A percentile compares a stretch with the other conserved stretches of the same genome.
Evolutionary conservation across 2,888 invertebrate genomes (phyloP).

Genomic region (Melanostoma scalare): DNA sequence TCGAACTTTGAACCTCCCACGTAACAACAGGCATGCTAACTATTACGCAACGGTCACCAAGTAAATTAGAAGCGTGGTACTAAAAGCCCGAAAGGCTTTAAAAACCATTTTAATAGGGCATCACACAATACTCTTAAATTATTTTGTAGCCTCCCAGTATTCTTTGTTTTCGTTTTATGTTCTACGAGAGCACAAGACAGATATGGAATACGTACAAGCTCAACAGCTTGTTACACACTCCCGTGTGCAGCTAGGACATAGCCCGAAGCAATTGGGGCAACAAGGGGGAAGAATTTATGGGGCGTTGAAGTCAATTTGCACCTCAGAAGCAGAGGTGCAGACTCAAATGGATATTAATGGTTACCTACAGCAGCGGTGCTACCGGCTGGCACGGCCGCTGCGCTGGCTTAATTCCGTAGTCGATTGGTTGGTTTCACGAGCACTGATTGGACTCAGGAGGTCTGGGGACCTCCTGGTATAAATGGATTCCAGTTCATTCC

Average conservation of each 20-base stretch:
- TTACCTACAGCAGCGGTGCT: constrained; percentile 59
- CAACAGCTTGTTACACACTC: constrained; percentile 53
- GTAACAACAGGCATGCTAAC: too few species aligned
- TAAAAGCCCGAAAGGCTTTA: too few species aligned
- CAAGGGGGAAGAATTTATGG: constrained; percentile 72
- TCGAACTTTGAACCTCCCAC: too few species aligned
- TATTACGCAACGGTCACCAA: too few species aligned
- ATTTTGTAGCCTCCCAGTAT: neutral
- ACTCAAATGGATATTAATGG: constrained; percentile 74
- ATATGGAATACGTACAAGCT: constrained; percentile 69
- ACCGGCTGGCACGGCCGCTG: too few species aligned
- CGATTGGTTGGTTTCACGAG: constrained; percentile 62
- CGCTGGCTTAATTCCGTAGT: constrained; percentile 29
- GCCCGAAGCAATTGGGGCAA: constrained; percentile 13
- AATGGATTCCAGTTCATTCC: constrained; percentile 51
- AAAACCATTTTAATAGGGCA: neutral
- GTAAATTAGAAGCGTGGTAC: too few species aligned
- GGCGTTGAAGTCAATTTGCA: constrained; percentile 74
- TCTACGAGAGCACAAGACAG: constrained; percentile 41
- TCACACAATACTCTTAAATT: neutral
- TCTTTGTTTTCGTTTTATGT: constrained; percentile 7
- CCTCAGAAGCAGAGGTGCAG: constrained; percentile 68
- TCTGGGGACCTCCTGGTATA: constrained; percentile 43
- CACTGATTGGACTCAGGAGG: constrained; percentile 71
- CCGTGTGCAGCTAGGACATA: constrained; percentile 25